phyloP scores from a whole-genome alignment of 2,888 invertebrate genomes.

The Lacanobia oleracea region DNA sequence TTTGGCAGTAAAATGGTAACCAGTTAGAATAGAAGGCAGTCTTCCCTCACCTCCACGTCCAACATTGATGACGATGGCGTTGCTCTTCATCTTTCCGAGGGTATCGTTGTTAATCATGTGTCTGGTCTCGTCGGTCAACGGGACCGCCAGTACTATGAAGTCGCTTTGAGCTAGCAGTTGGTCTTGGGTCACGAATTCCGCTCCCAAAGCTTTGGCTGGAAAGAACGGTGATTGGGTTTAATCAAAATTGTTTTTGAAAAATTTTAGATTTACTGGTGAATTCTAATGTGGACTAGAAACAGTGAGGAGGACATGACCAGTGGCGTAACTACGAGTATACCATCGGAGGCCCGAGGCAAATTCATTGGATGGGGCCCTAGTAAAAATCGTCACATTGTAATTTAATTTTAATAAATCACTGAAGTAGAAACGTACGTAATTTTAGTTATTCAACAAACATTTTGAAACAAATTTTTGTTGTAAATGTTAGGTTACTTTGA shows the following conservation, averaged over 20 bases:
- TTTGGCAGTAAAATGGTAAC: not conserved
- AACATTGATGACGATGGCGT: constrained; percentile 96
- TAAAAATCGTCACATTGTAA: no score
- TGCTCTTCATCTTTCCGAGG: constrained; percentile 96
- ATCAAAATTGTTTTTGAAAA: not conserved
- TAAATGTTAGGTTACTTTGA: no score
- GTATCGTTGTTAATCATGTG: constrained; percentile 94
- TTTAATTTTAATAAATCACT: no score
- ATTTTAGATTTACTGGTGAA: not conserved
- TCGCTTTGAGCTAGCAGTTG: constrained; percentile 94
- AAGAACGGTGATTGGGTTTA: not conserved
- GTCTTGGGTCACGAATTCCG: constrained; percentile 93
- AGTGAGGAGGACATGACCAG: no score
- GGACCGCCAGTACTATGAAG: constrained; percentile 95
- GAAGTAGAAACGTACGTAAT: no score
- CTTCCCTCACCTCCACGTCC: constrained; percentile 93
- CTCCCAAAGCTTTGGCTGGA: constrained; percentile 86
- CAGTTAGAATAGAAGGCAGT: not conserved
- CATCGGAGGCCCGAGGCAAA: no score
- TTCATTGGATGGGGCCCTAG: no score
- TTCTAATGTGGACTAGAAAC: not conserved
- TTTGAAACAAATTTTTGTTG: no score
- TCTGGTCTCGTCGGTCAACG: constrained; percentile 94
- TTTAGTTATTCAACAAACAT: no score
- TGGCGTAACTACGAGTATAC: no score